Conservation (phyloP, 2,797 vertebrate genomes). For the Rhinatrema bivittatum region DNA sequence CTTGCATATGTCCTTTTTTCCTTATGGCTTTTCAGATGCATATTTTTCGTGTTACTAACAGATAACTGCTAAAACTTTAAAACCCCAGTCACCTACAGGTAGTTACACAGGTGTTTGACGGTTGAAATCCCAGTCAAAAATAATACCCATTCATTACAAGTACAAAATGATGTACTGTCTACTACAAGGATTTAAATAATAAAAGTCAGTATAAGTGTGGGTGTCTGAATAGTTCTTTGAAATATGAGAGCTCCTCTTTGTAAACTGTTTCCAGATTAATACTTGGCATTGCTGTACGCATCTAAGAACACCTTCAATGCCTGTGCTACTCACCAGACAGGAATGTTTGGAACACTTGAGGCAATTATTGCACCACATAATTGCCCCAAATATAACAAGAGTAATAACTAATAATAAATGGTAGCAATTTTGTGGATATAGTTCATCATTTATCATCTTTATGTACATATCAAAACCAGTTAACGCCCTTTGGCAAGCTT, state of each 20-base stretch:
- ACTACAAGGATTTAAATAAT: conserved; percentile 39
- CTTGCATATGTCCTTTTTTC: no score
- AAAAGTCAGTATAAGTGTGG: conserved; percentile 39
- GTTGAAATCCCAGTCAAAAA: no score
- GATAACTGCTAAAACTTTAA: no score
- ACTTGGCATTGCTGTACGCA: conserved; percentile 13
- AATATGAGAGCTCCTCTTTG: conserved; percentile 49
- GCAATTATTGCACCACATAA: background rate
- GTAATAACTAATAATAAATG: conserved; percentile 20
- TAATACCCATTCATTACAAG: conserved; percentile 45
- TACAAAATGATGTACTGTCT: conserved; percentile 42
- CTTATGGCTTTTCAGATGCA: no score
- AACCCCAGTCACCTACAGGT: no score
- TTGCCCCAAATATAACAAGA: conserved; percentile 18
- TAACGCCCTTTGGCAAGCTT: conserved; percentile 12
- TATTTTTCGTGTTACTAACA: no score
- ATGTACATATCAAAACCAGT: conserved; percentile 3
- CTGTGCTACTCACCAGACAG: conserved; percentile 24
- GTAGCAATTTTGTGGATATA: conserved; percentile 20
- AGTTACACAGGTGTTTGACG: no score
- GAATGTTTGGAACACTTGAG: conserved; percentile 26
- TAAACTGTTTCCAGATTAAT: conserved; percentile 46
- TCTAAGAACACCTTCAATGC: conserved; percentile 13
- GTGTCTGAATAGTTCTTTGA: conserved; percentile 47
- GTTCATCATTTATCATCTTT: conserved; percentile 16